Evolutionary conservation across 2,888 invertebrate genomes (phyloP), one percentile per base, ranked within the genome.

Genomic region (Tholera decimalis): DNA sequence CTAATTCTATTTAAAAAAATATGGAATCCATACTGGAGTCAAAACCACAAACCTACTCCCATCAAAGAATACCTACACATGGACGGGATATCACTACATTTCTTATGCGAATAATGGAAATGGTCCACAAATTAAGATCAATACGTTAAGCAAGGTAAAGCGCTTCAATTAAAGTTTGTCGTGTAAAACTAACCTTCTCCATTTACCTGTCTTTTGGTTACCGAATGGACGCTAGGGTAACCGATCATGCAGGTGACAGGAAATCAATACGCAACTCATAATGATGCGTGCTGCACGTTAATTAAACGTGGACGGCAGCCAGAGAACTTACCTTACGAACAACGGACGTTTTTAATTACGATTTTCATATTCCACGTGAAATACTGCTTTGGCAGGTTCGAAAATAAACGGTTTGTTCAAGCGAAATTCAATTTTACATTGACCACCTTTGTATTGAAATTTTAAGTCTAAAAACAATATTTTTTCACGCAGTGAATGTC

Each of bases 231-330:
- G 30, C 50, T 22, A 60, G 57, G 66, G 70, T 59, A 73, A 79
- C 77, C 61, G 77, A 82, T 84, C 80, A 77, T 84, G 84, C 60
- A 57, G 56, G 43, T 77, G 85, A 83, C 84, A 83, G 85, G 55
- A 76, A 84, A 85, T 85, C 83, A 80, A 85, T 85, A 77, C 70
- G 44, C 61, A 26, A 57, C 67, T 66, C 61, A 64, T 58, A 65
- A 61, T 76, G 73, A 80, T 65, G 62, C 46, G 28, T 30, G 39
- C 55, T 69, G 54, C 53, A 70, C 67, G 60, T 58, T 73, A 73
- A 79, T 81, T 80, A 76, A 76, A 71, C 60, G 43, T 11, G 60
- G 58, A 57, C 67, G 47, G 57, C 79, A 81, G 77, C 58, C 64
- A 47, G 39, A 28, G 65, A 55, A 61, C 50, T 59, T 44, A 67